Evolutionary conservation across 1,140 invertebrate species (phyloP).

Genomic region (Megalonaias nervosa): DNA sequence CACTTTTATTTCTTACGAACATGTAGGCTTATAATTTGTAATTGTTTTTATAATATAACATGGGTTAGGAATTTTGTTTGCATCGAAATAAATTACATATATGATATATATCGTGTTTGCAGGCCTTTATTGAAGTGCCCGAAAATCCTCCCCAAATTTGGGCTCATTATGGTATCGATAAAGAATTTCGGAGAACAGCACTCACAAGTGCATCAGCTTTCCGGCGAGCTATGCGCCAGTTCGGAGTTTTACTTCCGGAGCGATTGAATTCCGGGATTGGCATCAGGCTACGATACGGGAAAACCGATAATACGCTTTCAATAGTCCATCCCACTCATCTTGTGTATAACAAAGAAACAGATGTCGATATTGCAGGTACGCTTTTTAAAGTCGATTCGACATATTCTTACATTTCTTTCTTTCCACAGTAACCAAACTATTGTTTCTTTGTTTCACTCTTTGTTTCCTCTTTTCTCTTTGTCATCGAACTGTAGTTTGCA

Average conservation of each 20-base stretch:
- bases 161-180: constrained; percentile 46
- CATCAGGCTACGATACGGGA: constrained; percentile 29
- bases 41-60: too few species aligned
- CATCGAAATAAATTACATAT: too few species aligned
- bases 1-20: too few species aligned
- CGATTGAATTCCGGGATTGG: constrained; percentile 54
- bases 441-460: too few species aligned
- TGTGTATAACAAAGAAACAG: constrained; percentile 32
- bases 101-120: not conserved
- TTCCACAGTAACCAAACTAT: not conserved
- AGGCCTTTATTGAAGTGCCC: constrained; percentile 54
- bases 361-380: constrained; percentile 47
- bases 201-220: not conserved
- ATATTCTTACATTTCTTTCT: not conserved
- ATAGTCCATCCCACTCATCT: constrained; percentile 49
- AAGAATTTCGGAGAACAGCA: constrained; percentile 23
- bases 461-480: too few species aligned
- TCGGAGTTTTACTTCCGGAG: constrained; percentile 48
- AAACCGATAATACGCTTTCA: constrained; percentile 11
- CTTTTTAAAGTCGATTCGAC: not conserved
- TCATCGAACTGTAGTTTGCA: too few species aligned
- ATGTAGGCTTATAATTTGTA: too few species aligned
- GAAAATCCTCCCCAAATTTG: constrained; percentile 52
- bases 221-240: constrained; percentile 51
- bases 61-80: too few species aligned